phyloP scores from a whole-genome alignment of 2,113 vertebrate species.

The Megaleporinus macrocephalus region DNA sequence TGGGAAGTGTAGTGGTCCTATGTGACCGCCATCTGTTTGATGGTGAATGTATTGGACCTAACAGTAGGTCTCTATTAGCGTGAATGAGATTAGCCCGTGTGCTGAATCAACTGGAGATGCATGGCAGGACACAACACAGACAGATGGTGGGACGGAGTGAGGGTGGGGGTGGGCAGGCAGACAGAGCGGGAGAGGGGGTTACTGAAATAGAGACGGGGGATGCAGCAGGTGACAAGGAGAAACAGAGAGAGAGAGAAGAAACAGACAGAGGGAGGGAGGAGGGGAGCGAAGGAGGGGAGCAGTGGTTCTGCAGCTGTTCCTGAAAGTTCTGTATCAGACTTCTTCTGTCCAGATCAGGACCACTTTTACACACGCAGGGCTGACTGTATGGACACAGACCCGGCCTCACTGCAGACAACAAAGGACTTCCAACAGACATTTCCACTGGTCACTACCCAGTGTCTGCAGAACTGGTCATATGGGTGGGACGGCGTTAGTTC shows the following conservation, averaged over 20 bases:
- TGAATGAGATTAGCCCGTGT: conserved; percentile 36
- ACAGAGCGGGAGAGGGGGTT: background rate
- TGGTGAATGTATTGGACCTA: background rate
- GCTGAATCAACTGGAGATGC: background rate
- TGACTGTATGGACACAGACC: no score
- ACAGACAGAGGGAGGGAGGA: background rate
- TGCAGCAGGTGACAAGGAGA: background rate
- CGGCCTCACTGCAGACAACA: no score
- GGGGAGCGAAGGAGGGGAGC: background rate
- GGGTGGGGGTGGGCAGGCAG: background rate
- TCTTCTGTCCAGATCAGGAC: conserved; percentile 34
- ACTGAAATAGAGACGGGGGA: background rate
- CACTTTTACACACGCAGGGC: no score
- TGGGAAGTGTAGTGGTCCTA: background rate
- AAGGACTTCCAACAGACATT: no score
- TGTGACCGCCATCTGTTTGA: background rate
- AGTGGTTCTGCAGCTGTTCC: conserved; percentile 50
- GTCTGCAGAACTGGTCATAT: no score
- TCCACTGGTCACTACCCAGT: no score
- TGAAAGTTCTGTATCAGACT: conserved; percentile 49
- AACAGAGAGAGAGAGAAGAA: background rate
- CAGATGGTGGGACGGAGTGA: conserved; percentile 38
- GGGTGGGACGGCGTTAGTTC: no score
- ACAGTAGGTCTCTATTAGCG: conserved; percentile 7
- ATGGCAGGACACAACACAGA: background rate